Evolutionary conservation across 1,140 invertebrate species (phyloP), one percentile per base, ranked within the genome.

Genomic region (Periplaneta americana): DNA sequence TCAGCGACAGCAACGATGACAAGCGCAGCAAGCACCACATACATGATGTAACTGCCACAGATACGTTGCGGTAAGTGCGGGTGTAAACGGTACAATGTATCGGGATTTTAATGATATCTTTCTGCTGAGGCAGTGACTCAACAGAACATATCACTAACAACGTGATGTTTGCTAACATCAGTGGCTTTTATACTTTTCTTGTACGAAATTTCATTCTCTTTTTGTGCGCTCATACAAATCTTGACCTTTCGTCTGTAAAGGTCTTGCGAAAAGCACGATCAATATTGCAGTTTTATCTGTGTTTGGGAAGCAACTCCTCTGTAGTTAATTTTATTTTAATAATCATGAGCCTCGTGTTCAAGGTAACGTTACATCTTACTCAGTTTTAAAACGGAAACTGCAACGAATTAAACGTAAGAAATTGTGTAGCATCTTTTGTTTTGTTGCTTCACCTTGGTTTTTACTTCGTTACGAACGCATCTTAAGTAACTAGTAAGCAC

Each of bases 161-260:
- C 4, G 6, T 0, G 4, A 15, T 18, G 6, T 48, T 6, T 10
- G 5, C 39, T 22, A 5, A 18, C n/a, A 6, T 48, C 37, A 39
- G 1, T 3, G 5, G n/a, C 39, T 18, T 48, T 48, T 48, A 48
- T 48, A 15, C 39, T 18, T 48, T 15, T 6, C 15, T 48, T 48
- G 17, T 15, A 10, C 10, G n/a, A 48, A 48, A 48, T 0, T 48
- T 48, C 39, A 15, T 48, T 48, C 39, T 18, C 10, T 48, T 48
- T 48, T 48, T 81, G 34, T 77, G 17, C 4, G 85, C 78, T 15
- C n/a, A 0, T 22, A 85, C 86, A 82, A 84, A 83, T 85, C 82
- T 34, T 36, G 31, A 79, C 37, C 34, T 36, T 39, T 36, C n/a
- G n/a, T n/a, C 1, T 5, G 28, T 4, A n/a, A n/a, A 39, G 34